A percentile compares a stretch with the other conserved stretches of the same genome.
Conservation (phyloP, 1,140 invertebrate genomes). For the Drosophila pallidifrons region DNA sequence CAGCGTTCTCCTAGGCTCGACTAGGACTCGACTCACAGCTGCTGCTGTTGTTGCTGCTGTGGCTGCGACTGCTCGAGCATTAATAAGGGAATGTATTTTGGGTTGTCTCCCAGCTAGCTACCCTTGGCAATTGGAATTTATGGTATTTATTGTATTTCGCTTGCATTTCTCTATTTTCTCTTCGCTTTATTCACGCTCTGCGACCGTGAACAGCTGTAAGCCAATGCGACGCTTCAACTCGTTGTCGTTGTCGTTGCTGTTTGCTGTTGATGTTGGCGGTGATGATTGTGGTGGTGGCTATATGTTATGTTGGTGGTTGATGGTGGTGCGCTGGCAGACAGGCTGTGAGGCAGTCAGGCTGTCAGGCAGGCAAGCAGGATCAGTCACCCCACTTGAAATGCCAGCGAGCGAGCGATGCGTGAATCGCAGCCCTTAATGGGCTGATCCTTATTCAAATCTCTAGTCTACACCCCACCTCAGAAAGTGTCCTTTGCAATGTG, state of each 20-base stretch:
- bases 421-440: slow-evolving; percentile 29
- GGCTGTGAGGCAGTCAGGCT: no score
- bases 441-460: slow-evolving; percentile 43
- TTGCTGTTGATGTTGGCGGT: not conserved
- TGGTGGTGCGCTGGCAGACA: not conserved
- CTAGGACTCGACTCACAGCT: slow-evolving; percentile 6
- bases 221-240: not conserved
- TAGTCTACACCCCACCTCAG: slow-evolving; percentile 16
- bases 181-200: slow-evolving; percentile 50
- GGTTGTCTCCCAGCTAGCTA: slow-evolving; percentile 45
- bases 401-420: slow-evolving; percentile 18
- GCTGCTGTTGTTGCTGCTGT: slow-evolving; percentile 24
- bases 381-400: slow-evolving; percentile 41
- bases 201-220: slow-evolving; percentile 53
- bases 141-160: slow-evolving; percentile 66
- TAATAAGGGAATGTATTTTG: slow-evolving; percentile 51
- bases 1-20: slow-evolving; percentile 26
- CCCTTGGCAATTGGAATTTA: slow-evolving; percentile 77
- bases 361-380: slow-evolving; percentile 21
- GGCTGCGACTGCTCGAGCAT: slow-evolving; percentile 38
- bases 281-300: slow-evolving; percentile 6
- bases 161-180: slow-evolving; percentile 52
- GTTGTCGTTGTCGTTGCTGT: not conserved
- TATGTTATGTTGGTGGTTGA: slow-evolving; percentile 28
- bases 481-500: slow-evolving; percentile 1